Percentiles rank a stretch among this genome's conserved stretches.
Evolutionary conservation across 2,888 invertebrate species (phyloP).

Genomic region (Pollenia labialis): DNA sequence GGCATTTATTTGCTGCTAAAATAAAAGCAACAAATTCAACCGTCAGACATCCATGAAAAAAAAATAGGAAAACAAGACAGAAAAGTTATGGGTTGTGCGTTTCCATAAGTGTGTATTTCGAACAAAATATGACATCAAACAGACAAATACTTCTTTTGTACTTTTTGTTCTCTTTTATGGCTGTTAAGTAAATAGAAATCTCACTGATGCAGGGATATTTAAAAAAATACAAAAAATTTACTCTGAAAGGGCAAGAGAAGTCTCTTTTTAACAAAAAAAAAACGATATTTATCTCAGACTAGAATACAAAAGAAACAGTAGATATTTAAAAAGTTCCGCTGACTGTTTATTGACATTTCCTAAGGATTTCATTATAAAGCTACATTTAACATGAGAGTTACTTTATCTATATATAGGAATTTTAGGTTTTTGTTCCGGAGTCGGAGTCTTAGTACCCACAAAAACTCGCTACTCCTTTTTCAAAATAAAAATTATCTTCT

Average conservation of each 20-base stretch:
- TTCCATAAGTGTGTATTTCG: background rate
- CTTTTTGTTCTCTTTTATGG: background rate
- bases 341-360: too few species aligned
- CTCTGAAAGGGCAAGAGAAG: background rate
- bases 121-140: conserved; percentile 67
- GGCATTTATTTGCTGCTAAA: background rate
- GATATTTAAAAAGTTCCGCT: too few species aligned
- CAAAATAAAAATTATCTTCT: too few species aligned
- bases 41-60: background rate
- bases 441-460: too few species aligned
- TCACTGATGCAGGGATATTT: conserved; percentile 8
- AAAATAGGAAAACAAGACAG: background rate
- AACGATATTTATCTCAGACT: background rate
- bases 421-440: too few species aligned
- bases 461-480: too few species aligned
- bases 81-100: background rate
- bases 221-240: conserved; percentile 24
- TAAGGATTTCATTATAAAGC: too few species aligned
- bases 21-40: background rate
- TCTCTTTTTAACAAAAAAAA: too few species aligned
- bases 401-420: too few species aligned
- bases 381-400: too few species aligned
- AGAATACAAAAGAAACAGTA: too few species aligned
- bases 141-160: conserved; percentile 41
- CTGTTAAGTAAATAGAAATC: conserved; percentile 38